phyloP scores from a whole-genome alignment of 2,797 vertebrate genomes.

The Ateles fusciceps region DNA sequence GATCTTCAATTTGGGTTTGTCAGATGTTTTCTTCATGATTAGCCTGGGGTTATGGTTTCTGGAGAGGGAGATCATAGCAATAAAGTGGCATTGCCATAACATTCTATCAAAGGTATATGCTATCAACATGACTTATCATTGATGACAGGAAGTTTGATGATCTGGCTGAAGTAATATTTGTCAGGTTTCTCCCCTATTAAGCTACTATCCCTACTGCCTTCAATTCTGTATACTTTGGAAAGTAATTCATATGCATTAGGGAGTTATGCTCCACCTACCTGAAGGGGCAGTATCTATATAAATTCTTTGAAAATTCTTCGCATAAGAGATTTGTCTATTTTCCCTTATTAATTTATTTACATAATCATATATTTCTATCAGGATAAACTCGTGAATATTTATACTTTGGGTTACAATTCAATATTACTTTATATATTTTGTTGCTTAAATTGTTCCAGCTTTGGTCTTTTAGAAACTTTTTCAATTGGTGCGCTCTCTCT shows the following conservation, averaged over 20 bases:
- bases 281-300: neutral
- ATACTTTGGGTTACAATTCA: neutral
- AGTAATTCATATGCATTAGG: neutral
- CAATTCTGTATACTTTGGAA: neutral
- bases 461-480: neutral
- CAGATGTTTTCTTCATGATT: neutral
- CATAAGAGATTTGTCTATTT: neutral
- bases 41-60: neutral
- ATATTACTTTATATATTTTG: neutral
- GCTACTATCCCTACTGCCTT: neutral
- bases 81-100: neutral
- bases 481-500: neutral
- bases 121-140: too few species aligned
- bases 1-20: neutral
- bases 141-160: neutral
- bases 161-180: neutral
- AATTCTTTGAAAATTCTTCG: neutral
- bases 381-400: neutral
- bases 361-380: neutral
- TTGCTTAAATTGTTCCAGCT: neutral
- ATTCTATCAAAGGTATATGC: neutral
- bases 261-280: neutral
- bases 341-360: neutral
- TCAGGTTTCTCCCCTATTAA: neutral
- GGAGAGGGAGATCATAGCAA: neutral